Base-by-base conservation (phyloP, 2,797 vertebrate species). In the Enteromius trimaculatus region DNA sequence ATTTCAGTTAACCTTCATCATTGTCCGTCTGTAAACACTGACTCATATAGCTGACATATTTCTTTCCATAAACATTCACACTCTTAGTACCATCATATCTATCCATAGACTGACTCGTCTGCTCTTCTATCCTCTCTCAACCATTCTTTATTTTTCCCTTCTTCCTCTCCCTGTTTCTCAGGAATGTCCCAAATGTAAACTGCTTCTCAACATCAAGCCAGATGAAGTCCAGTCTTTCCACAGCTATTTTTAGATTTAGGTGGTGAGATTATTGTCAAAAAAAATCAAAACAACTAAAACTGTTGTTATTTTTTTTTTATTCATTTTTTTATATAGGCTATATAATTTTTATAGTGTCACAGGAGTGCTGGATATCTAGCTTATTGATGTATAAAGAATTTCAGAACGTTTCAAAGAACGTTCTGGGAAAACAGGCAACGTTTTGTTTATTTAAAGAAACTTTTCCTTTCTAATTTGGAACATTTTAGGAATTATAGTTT, bases 141-240 rank as follows among this genome's bases (percentile, higher is more conserved):
- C 21, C 11, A 3, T 16, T 74, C 7, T 42, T 58, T 19, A 65
- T 47, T 29, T 47, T 4, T 4, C 42, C 53, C 49, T 17, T 31
- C n/a, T n/a, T 19, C 72, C 19, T 55, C 72, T 55, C 76, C 53
- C 75, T 31, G 60, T 64, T 65, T 65, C 76, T 78, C 39, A n/a
- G 60, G 60, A 78, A 78, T 78, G 77, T 78, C 60, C 58, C 64
- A 62, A 64, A 78, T 64, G 19, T 64, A 42, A 79, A 79, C 60
- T 49, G 60, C 19, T 64, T 49, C 62, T 78, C 26, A 64, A 19
- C 77, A 65, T 65, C 17, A 49, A 79, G 77, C 77, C 77, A 79
- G 39, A 66, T 51, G 19, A 65, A 79, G 77, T 79, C 77, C 62
- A 79, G 44, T 65, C 77, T 51, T 79, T 79, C 77, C 77, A 79